phyloP scores from a whole-genome alignment of 1,140 invertebrate genomes.

The Neomicropteryx cornuta region DNA sequence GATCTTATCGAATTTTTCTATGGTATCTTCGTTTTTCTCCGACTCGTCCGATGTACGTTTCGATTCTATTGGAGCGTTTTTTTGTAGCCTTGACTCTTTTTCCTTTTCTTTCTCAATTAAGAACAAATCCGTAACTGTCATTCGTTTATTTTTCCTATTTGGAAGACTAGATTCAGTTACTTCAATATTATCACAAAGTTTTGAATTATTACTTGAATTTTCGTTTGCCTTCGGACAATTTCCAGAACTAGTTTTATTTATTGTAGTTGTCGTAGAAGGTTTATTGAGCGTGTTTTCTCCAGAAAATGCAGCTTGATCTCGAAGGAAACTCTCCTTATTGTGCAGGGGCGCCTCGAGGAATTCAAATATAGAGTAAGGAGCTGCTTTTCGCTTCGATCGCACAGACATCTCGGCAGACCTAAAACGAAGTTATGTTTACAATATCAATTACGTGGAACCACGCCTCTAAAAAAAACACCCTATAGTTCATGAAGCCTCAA shows the following conservation, averaged over 20 bases:
- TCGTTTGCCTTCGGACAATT: too few relatives aligned
- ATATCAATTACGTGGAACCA: too few relatives aligned
- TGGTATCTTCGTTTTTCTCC: slow-evolving; percentile 30
- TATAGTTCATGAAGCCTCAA: not conserved
- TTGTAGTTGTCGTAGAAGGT: not conserved
- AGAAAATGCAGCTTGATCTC: slow-evolving; percentile 31
- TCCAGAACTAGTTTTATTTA: slow-evolving; percentile 6
- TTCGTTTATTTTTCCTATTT: slow-evolving; percentile 20
- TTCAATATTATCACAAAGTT: slow-evolving; percentile 8
- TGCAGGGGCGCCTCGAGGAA: slow-evolving; percentile 51
- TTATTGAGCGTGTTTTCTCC: slow-evolving; percentile 13
- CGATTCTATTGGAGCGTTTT: slow-evolving; percentile 16
- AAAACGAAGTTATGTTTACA: too few relatives aligned
- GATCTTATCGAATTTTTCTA: slow-evolving; percentile 46
- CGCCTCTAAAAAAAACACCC: slow-evolving; percentile 19
- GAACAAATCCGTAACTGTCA: slow-evolving; percentile 39
- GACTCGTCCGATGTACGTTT: slow-evolving; percentile 17
- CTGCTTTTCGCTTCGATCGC: slow-evolving; percentile 25
- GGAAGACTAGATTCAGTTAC: not conserved
- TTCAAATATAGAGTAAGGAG: slow-evolving; percentile 65
- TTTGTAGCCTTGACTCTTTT: slow-evolving; percentile 3
- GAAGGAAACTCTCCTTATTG: slow-evolving; percentile 41
- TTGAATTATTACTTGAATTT: slow-evolving; percentile 6
- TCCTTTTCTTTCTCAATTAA: slow-evolving; percentile 34
- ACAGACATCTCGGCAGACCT: too few relatives aligned